Conservation (phyloP, 2,113 vertebrate genomes). For the Calonectris borealis region DNA sequence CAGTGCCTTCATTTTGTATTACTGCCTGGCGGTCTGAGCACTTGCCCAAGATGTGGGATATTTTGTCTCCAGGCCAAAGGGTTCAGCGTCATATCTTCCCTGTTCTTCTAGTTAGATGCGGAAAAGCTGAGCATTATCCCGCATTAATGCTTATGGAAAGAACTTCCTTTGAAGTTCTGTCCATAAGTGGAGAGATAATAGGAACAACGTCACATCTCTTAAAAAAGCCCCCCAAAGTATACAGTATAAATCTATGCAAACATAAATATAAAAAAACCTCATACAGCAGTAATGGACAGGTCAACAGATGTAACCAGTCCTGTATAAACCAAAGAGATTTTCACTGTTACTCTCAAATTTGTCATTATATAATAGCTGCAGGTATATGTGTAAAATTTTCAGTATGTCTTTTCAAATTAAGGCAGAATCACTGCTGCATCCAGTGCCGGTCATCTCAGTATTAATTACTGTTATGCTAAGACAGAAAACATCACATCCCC, state of each 20-base stretch:
- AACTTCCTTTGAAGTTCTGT: neutral
- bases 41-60: neutral
- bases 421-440: neutral
- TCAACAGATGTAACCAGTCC: neutral
- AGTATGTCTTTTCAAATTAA: neutral
- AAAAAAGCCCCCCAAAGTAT: neutral
- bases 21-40: neutral
- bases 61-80: neutral
- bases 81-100: neutral
- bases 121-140: neutral
- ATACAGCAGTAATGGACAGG: neutral
- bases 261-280: neutral
- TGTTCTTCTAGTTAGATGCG: neutral
- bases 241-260: neutral
- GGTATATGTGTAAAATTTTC: neutral
- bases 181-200: neutral
- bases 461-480: neutral
- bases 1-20: neutral
- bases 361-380: neutral
- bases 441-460: neutral
- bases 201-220: neutral
- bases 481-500: neutral
- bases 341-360: neutral
- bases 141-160: neutral
- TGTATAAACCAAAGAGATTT: neutral